These are phyloP conservation scores for Pedetes capensis DNA, from an alignment of 2,113 vertebrate species.

Conservation along the genomic window DNA sequence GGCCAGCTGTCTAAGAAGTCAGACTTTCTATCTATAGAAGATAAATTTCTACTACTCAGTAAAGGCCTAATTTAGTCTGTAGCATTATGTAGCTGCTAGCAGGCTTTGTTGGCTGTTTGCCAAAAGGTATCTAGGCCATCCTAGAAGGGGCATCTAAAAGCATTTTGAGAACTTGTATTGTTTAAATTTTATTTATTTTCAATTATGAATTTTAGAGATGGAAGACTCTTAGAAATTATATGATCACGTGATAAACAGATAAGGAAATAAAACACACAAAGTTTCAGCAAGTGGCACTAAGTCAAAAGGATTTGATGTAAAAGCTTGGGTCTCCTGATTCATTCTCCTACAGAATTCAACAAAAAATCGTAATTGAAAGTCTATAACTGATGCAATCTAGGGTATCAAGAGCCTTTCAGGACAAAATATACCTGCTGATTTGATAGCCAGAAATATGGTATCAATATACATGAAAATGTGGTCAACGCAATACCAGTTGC, in stretches of 20 bases:
- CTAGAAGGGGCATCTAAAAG: neutral
- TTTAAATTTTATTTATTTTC: conserved; percentile 8
- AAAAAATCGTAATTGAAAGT: neutral
- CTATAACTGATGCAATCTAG: neutral
- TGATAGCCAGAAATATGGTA: neutral
- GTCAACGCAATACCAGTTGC: neutral
- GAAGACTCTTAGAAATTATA: neutral
- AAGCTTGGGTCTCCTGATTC: neutral
- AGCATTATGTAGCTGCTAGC: neutral
- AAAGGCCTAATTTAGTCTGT: neutral
- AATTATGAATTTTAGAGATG: neutral
- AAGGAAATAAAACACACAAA: neutral
- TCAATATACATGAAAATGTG: neutral
- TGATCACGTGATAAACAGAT: neutral
- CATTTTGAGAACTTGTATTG: neutral
- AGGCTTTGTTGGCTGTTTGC: neutral
- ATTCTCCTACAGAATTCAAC: neutral
- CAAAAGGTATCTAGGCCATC: neutral
- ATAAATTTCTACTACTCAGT: neutral
- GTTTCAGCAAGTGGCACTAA: neutral
- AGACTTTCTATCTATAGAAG: neutral
- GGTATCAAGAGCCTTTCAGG: neutral
- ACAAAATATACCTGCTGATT: neutral
- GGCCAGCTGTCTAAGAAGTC: neutral
- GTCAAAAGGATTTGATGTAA: neutral